phyloP scores from a whole-genome alignment of 2,113 vertebrate species.

The Hiodon alosoides region DNA sequence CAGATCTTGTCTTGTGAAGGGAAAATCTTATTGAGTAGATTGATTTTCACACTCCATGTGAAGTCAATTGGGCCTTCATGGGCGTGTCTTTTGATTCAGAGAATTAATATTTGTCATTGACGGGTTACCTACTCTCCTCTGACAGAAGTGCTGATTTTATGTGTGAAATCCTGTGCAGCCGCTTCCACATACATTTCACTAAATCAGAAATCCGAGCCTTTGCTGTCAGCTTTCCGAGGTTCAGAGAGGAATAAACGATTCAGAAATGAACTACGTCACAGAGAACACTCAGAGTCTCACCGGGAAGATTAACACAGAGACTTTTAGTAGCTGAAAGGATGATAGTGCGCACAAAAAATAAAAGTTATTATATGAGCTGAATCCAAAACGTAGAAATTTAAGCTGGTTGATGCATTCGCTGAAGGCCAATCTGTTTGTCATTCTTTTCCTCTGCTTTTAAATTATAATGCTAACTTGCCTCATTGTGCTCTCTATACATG shows the following conservation, averaged over 20 bases:
- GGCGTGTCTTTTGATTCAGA: neutral
- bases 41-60: neutral
- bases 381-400: too few relatives aligned
- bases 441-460: neutral
- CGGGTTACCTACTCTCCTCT: neutral
- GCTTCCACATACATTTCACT: too few relatives aligned
- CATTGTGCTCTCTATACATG: neutral
- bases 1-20: neutral
- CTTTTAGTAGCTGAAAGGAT: too few relatives aligned
- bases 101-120: constrained; percentile 7
- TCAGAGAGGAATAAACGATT: neutral
- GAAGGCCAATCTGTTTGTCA: neutral
- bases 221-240: too few relatives aligned
- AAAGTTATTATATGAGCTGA: too few relatives aligned
- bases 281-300: neutral
- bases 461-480: neutral
- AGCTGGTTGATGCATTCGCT: too few relatives aligned
- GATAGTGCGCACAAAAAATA: too few relatives aligned
- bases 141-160: neutral
- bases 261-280: neutral
- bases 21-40: neutral
- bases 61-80: neutral
- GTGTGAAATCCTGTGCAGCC: neutral
- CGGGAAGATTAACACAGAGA: too few relatives aligned
- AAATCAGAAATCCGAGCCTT: too few relatives aligned